Evolutionary conservation across 2,797 vertebrate species (phyloP), one percentile per base, ranked within the genome.

Genomic region (Setipinna tenuifilis): DNA sequence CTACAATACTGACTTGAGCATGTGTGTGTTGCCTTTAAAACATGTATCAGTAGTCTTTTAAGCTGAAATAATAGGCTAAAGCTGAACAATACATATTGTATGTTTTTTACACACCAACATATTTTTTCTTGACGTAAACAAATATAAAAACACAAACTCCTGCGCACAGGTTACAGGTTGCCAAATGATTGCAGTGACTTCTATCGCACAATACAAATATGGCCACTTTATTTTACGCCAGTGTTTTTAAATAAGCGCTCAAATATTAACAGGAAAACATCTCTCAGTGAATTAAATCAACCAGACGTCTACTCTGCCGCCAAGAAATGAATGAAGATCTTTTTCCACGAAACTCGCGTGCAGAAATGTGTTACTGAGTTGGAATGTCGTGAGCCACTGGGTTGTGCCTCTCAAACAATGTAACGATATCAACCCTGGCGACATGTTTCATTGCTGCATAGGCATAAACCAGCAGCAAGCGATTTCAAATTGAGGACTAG

Each of bases 381-480:
- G 16, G 71, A 78, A 41, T 78, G 35, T 28, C 71, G 31, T 44
- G 35, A 1, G 71, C 71, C 44, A 21, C 71, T 78, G 71, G 71
- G 71, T 41, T 78, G 35, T 78, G 71, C 71, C 71, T 78, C 31
- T 78, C 9, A 78, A 78, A 78, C 71, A 78, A 78, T 78, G 71
- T 44, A 78, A 78, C 71, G 71, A 78, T 78, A 78, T 78, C 71
- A 78, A 44, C 71, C 31, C 0, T 19, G 71, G 71, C 71, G 71
- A 78, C 71, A 78, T 78, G 35, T 78, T 19, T 44, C 35, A 78
- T 17, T 78, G 71, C 71, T 44, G 65, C 31, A 28, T 19, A 78
- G 41, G 35, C 71, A 78, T 78, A 78, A 78, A 44, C 71, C 71
- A 41, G 19, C 23, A 10, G 61, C 16, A 78, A 1, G 31, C 17